Conservation (phyloP, 2,888 invertebrate genomes). For the Chloroclysta siterata region DNA sequence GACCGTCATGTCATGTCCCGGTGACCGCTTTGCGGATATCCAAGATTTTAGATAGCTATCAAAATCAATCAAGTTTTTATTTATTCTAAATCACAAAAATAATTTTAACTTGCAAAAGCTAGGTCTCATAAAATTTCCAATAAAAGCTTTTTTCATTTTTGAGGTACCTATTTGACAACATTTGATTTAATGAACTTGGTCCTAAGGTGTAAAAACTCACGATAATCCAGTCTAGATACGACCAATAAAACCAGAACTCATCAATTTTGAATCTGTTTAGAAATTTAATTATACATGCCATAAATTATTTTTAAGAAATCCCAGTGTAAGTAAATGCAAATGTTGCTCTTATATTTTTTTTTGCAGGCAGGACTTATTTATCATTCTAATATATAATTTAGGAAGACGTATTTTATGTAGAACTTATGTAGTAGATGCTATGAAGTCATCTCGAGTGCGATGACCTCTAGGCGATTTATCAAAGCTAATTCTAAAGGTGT, state of each 20-base stretch:
- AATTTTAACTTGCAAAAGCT: neutral
- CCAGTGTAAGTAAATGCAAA: slow-evolving; percentile 18
- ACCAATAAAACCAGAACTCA: slow-evolving; percentile 12
- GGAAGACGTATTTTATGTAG: slow-evolving; percentile 8
- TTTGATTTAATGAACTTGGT: slow-evolving; percentile 5
- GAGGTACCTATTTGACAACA: neutral
- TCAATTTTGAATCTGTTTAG: slow-evolving; percentile 12
- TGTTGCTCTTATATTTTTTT: slow-evolving; percentile 23
- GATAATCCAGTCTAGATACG: slow-evolving; percentile 10
- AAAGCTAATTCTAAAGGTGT: neutral
- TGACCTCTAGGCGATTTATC: slow-evolving; percentile 21
- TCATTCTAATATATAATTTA: neutral
- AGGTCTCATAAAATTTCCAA: neutral
- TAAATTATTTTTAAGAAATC: slow-evolving; percentile 21
- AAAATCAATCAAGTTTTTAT: slow-evolving; percentile 5
- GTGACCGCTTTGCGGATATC: neutral
- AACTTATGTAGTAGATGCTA: slow-evolving; percentile 12
- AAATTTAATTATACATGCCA: slow-evolving; percentile 13
- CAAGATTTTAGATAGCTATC: neutral
- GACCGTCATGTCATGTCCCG: neutral
- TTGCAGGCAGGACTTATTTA: slow-evolving; percentile 4
- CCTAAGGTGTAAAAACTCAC: neutral
- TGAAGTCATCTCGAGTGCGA: slow-evolving; percentile 20
- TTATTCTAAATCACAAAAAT: neutral
- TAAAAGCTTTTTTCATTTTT: no score